Percentiles rank a stretch among this genome's conserved stretches.
phyloP scores from a whole-genome alignment of 2,797 vertebrate species.

The Halcyon smyrnensis region DNA sequence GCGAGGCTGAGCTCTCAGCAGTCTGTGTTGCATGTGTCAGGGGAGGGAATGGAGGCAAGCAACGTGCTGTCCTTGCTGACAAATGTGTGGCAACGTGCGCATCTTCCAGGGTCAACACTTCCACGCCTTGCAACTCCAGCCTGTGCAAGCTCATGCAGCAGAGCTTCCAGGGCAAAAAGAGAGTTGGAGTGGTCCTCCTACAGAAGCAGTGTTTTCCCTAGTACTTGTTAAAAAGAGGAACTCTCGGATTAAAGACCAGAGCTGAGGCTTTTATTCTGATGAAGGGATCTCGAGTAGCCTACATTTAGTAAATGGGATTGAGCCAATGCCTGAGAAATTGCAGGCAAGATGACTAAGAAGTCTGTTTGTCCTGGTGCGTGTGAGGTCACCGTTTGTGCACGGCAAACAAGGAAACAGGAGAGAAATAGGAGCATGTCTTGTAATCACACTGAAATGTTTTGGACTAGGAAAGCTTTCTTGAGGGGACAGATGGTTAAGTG shows the following conservation, averaged over 20 bases:
- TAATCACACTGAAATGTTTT: background rate
- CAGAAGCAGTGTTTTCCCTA: background rate
- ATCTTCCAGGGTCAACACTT: background rate
- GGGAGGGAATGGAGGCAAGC: background rate
- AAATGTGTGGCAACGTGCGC: accelerated
- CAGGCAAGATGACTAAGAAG: background rate
- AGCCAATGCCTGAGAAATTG: background rate
- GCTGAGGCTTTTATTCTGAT: background rate
- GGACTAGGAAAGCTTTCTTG: background rate
- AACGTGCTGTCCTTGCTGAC: background rate
- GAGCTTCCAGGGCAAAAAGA: background rate
- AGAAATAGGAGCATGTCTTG: background rate
- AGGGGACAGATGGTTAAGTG: background rate
- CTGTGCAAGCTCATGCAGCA: accelerated
- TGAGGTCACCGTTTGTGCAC: background rate
- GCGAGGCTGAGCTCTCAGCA: background rate
- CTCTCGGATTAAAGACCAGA: background rate
- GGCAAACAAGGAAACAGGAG: background rate
- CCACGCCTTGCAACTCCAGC: accelerated
- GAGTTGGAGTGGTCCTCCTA: background rate
- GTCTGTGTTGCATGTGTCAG: accelerated
- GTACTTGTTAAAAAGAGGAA: background rate
- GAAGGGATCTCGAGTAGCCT: background rate
- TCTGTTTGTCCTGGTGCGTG: background rate
- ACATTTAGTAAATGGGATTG: background rate